Base-by-base conservation (phyloP, 2,888 invertebrate species). In the Loripinus fragilis region DNA sequence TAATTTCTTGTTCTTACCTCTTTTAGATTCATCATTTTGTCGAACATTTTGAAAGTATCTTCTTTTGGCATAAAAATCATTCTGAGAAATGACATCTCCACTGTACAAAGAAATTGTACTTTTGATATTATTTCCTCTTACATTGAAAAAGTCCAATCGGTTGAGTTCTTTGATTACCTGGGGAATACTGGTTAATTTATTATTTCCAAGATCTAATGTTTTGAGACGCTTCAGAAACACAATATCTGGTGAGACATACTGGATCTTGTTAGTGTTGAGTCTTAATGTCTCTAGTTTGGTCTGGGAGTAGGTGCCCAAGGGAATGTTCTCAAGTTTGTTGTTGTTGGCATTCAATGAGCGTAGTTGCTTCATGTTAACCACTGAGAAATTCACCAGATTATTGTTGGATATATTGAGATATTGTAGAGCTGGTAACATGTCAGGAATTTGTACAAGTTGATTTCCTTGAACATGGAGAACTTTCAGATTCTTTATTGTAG, bases 331-430 rank as follows among this genome's bases (percentile, higher is more conserved):
- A 73, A 93, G 85, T 12, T 83, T 73, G 83, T 93, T 93, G 60
- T 83, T 77, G 70, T 85, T 87, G 2, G 86, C 89, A 78, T 90
- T 90, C 20, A 93, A 80, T n/a, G 89, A 86, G 35, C 86, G 87
- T 28, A 93, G 85, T 0, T 80, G 74, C 55, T 85, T 85, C 89
- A 92, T 91, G 42, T 86, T 79, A 1, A 83, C 83, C 25, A 93
- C 89, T 20, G 93, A 90, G 64, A 93, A 89, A 38, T 88, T 87
- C n/a, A 80, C 80, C 8, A 93, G 81, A 20, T 86, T 78, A 71
- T 93, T 93, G 60, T 87, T 66, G 0, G 92, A 78, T 10, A 92
- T 75, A 74, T 93, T 92, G 0, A 92, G 88, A 74, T 90, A 89
- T 25, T 88, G 86, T 3, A 93, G 78, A 28, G 82, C 85, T 0